These are phyloP conservation scores for Rhagologus leucostigma DNA, from an alignment of 2,113 vertebrate genomes.

Conservation along the genomic window DNA sequence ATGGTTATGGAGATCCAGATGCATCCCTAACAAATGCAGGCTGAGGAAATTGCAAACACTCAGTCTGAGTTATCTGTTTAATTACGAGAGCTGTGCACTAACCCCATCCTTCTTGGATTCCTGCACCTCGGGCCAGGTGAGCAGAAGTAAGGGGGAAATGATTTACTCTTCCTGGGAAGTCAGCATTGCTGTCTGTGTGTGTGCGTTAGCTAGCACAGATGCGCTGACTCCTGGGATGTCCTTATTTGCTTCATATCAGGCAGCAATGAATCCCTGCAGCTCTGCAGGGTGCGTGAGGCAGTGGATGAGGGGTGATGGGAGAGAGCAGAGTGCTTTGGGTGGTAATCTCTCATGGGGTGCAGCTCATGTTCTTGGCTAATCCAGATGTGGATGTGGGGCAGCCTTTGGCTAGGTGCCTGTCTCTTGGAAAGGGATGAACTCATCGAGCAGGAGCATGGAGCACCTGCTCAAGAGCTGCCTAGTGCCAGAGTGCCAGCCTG, in stretches of 20 bases:
- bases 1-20: slow-evolving; percentile 55
- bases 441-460: rapidly evolving
- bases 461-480: background rate
- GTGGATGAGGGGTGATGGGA: background rate
- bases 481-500: too few species aligned
- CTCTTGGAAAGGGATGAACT: background rate
- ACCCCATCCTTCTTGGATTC: background rate
- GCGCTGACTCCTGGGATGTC: background rate
- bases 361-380: background rate
- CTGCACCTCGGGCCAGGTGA: background rate
- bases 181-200: background rate
- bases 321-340: background rate
- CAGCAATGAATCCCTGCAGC: background rate
- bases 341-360: rapidly evolving
- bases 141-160: background rate
- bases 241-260: background rate
- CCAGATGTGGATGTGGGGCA: too few species aligned
- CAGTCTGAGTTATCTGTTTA: slow-evolving; percentile 51
- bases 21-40: background rate
- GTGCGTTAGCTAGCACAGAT: background rate
- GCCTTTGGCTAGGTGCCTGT: background rate
- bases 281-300: background rate
- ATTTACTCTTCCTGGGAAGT: background rate
- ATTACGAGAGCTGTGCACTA: background rate
- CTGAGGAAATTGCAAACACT: slow-evolving; percentile 20